Conservation (phyloP, 2,113 vertebrate genomes). For the Picathartes gymnocephalus region DNA sequence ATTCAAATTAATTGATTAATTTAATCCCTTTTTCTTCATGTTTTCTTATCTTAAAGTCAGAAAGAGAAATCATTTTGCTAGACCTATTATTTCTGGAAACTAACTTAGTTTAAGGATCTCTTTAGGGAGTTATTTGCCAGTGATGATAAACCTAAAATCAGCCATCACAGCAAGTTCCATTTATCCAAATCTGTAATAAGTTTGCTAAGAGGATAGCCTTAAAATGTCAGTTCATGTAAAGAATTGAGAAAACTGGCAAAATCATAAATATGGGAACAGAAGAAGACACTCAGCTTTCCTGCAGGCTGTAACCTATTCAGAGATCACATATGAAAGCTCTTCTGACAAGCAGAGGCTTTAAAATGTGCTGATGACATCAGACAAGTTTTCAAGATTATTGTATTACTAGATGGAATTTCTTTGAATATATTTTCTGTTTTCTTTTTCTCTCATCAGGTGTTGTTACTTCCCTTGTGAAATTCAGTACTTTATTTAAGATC, state of each 20-base stretch:
- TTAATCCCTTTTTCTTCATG: neutral
- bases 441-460: neutral
- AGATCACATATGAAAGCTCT: neutral
- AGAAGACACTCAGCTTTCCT: neutral
- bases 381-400: neutral
- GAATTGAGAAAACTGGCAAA: neutral
- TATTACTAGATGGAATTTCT: neutral
- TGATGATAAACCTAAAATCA: neutral
- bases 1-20: neutral
- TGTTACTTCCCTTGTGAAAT: neutral
- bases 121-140: neutral
- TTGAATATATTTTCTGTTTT: neutral
- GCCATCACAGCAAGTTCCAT: neutral
- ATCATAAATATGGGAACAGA: neutral
- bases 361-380: neutral
- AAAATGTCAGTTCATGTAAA: conserved; percentile 16
- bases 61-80: neutral
- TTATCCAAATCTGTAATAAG: neutral
- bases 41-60: neutral
- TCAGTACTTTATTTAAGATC: neutral
- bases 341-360: neutral
- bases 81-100: neutral
- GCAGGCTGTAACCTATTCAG: neutral
- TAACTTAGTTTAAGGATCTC: neutral
- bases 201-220: neutral